Conservation (phyloP, 2,888 invertebrate species). For the Nebria brevicollis region DNA sequence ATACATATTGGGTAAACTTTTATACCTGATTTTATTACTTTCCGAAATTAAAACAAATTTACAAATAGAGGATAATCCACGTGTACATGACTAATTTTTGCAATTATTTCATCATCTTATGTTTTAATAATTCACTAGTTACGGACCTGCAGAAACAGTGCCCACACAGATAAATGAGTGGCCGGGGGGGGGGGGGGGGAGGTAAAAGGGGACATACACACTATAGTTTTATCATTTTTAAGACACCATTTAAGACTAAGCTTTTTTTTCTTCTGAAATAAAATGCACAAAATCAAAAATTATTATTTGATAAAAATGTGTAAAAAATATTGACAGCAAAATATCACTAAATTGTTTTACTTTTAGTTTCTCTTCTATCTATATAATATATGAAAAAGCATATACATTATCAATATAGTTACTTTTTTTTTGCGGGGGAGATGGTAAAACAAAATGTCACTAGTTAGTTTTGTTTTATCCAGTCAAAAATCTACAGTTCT, state of each 20-base stretch:
- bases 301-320: conserved; percentile 40
- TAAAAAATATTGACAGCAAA: conserved; percentile 47
- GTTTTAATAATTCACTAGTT: conserved; percentile 41
- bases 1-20: conserved; percentile 8
- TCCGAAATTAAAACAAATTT: conserved; percentile 47
- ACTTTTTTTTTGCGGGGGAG: background rate
- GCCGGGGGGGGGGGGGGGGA: conserved; percentile 10
- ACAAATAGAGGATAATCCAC: conserved; percentile 45
- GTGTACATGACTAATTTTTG: conserved; percentile 44
- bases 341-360: conserved; percentile 36
- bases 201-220: conserved; percentile 33
- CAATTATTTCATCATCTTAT: conserved; percentile 26
- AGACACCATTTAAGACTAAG: conserved; percentile 36
- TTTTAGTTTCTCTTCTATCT: conserved; percentile 3
- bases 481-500: conserved; percentile 40
- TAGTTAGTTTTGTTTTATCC: conserved; percentile 22
- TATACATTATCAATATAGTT: conserved; percentile 13
- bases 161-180: conserved; percentile 42
- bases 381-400: conserved; percentile 11
- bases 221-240: conserved; percentile 26
- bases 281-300: conserved; percentile 38
- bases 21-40: conserved; percentile 47
- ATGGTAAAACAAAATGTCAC: background rate
- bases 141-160: conserved; percentile 42
- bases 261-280: conserved; percentile 34